A percentile compares a stretch with the other conserved stretches of the same genome.
Evolutionary conservation across 1,140 invertebrate genomes (phyloP).

Genomic region (Sarcophaga bullata): DNA sequence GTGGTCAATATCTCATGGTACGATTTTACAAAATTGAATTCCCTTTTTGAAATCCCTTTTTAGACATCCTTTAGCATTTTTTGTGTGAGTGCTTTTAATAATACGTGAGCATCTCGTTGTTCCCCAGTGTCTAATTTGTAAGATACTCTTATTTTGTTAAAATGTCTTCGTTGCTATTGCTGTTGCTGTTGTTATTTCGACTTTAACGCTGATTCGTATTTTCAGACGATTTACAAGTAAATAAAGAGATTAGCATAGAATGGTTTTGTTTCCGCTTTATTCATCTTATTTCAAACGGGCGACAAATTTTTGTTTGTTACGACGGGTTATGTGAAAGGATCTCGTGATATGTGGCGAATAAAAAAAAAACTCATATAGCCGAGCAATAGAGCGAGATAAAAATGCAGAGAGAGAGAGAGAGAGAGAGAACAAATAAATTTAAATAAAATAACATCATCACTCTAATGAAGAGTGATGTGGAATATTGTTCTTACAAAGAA

Average conservation of each 20-base stretch:
- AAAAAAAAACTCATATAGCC: no score
- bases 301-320: constrained; percentile 2
- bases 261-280: background rate
- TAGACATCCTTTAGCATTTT: no score
- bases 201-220: background rate
- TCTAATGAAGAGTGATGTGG: constrained; percentile 32
- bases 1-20: no score
- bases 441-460: constrained; percentile 6
- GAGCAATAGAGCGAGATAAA: no score
- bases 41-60: no score
- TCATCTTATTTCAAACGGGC: background rate
- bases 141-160: constrained; percentile 15
- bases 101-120: background rate
- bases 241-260: constrained; percentile 32
- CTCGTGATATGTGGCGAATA: background rate
- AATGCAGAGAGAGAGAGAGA: no score
- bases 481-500: background rate
- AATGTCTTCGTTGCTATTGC: background rate
- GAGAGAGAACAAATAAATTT: background rate
- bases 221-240: constrained; percentile 36
- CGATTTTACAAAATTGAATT: no score
- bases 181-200: background rate
- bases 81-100: no score
- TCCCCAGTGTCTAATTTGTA: constrained; percentile 34
- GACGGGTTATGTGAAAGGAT: constrained; percentile 1